phyloP scores from a whole-genome alignment of 64 coral and sea anemone species.

The Acropora tenuis region DNA sequence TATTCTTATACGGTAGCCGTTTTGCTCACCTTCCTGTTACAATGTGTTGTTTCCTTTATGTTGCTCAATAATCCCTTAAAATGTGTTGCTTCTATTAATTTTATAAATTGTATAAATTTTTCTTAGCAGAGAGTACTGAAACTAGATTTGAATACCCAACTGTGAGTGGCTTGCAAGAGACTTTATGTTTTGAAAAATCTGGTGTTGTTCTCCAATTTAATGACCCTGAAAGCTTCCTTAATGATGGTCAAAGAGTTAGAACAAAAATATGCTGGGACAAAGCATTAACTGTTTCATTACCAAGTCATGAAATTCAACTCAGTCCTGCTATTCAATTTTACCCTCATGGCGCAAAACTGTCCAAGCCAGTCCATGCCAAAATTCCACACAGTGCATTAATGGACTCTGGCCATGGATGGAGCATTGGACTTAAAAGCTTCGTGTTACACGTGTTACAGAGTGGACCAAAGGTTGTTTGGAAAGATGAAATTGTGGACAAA shows the following conservation, averaged over 20 bases:
- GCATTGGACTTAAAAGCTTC: slow-evolving; percentile 17
- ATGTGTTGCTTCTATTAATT: no score
- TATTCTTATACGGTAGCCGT: no score
- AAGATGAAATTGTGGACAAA: not conserved
- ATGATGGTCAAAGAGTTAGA: slow-evolving; percentile 20
- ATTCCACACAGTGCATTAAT: slow-evolving; percentile 62
- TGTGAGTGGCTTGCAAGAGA: not conserved
- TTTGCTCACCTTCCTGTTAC: no score
- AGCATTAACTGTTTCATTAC: not conserved
- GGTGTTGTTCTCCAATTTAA: slow-evolving; percentile 34
- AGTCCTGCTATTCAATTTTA: slow-evolving; percentile 58
- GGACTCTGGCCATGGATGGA: not conserved
- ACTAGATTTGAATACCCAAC: slow-evolving; percentile 20
- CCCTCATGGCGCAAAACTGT: not conserved
- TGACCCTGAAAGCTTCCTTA: not conserved
- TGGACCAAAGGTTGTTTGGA: not conserved
- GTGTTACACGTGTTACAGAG: not conserved
- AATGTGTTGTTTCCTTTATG: no score
- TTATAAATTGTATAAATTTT: not conserved
- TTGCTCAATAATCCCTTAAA: no score
- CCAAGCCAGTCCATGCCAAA: not conserved
- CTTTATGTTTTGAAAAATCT: slow-evolving; percentile 34
- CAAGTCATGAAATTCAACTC: slow-evolving; percentile 38
- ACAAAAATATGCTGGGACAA: slow-evolving; percentile 1
- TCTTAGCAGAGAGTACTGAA: not conserved